phyloP scores from a whole-genome alignment of 2,888 invertebrate genomes.

The Cheilosia variabilis region DNA sequence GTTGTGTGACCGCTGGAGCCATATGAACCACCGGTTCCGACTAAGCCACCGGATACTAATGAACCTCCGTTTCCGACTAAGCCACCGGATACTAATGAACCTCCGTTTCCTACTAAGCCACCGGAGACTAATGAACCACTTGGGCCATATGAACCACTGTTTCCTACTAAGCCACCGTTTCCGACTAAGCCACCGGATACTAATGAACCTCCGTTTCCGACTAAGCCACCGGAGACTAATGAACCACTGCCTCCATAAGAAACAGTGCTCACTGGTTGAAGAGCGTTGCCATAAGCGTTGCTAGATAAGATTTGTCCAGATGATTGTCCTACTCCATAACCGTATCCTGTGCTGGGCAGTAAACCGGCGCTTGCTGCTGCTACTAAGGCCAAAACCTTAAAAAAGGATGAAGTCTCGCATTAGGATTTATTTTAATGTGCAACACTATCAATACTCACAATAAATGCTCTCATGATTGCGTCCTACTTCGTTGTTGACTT shows the following conservation, averaged over 20 bases:
- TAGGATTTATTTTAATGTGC: background rate
- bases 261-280: background rate
- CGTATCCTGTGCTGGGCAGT: conserved; percentile 10
- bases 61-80: too few species aligned
- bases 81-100: too few species aligned
- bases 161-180: too few species aligned
- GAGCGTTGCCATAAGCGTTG: background rate
- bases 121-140: too few species aligned
- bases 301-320: background rate
- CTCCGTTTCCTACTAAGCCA: too few species aligned
- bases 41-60: background rate
- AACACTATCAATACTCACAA: conserved; percentile 50
- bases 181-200: too few species aligned
- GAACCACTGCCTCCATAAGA: conserved; percentile 3
- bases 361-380: conserved; percentile 24
- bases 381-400: conserved; percentile 23
- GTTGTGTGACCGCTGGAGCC: conserved; percentile 28
- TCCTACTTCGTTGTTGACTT: conserved; percentile 52
- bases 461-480: conserved; percentile 62
- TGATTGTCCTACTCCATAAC: conserved; percentile 25
- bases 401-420: background rate
- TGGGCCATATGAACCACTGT: too few species aligned
- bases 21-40: background rate
- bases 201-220: too few species aligned
- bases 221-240: too few species aligned